A percentile compares a stretch with the other conserved stretches of the same genome.
Evolutionary conservation across 1,140 invertebrate species (phyloP).

Genomic region (Lutraria rhynchaena): DNA sequence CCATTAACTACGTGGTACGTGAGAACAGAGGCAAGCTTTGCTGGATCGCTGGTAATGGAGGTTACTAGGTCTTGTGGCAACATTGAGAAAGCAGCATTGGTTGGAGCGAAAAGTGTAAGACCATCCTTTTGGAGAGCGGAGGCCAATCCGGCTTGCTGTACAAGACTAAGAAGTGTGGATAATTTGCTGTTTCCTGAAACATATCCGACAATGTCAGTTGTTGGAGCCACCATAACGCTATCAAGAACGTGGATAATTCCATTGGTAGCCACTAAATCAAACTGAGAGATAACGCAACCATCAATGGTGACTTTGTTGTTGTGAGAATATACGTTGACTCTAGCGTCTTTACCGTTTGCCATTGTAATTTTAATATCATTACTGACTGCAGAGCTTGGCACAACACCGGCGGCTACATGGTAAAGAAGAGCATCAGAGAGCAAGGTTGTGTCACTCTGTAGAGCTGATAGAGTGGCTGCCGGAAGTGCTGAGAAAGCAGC

Average conservation of each 20-base stretch:
- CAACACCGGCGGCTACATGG: conserved; percentile 85
- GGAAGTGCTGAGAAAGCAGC: conserved; percentile 88
- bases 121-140: conserved; percentile 35
- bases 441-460: conserved; percentile 85
- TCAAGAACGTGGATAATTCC: conserved; percentile 62
- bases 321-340: too few species aligned
- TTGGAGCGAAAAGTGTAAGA: conserved; percentile 90
- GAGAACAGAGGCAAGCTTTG: background rate
- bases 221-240: conserved; percentile 61
- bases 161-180: conserved; percentile 50
- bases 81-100: conserved; percentile 90
- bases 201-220: conserved; percentile 56
- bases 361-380: conserved; percentile 60
- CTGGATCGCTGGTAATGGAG: background rate
- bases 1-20: background rate
- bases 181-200: conserved; percentile 54
- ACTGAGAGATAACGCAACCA: conserved; percentile 52
- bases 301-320: conserved; percentile 27
- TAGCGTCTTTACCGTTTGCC: conserved; percentile 53
- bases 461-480: conserved; percentile 85
- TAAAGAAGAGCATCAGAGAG: conserved; percentile 89
- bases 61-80: conserved; percentile 16
- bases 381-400: conserved; percentile 53
- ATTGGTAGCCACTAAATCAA: conserved; percentile 47
- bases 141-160: conserved; percentile 50